Evolutionary conservation across 2,797 vertebrate species (phyloP).

Genomic region (Brachyrhaphis roseni): DNA sequence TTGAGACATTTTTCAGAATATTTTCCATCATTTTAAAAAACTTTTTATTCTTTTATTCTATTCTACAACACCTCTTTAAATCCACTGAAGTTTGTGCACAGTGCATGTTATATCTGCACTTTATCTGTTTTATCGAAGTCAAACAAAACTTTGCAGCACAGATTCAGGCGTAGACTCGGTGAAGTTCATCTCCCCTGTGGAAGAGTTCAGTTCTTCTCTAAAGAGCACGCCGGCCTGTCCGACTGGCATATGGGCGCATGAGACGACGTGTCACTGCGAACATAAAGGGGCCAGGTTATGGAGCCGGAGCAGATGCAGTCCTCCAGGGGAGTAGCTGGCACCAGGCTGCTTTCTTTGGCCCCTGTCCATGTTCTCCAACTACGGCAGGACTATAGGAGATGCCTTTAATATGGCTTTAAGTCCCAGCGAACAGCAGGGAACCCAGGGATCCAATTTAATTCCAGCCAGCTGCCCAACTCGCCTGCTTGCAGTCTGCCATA

Average conservation of each 20-base stretch:
- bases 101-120: not conserved
- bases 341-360: conserved; percentile 78
- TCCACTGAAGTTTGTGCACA: not conserved
- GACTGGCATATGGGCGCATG: conserved; percentile 54
- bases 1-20: not conserved
- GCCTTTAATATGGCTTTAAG: conserved; percentile 82
- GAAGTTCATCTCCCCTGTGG: conserved; percentile 46
- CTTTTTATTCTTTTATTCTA: not conserved
- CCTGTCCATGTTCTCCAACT: conserved; percentile 76
- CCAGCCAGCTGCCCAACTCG: conserved; percentile 79
- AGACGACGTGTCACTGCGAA: conserved; percentile 62
- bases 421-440: conserved; percentile 77
- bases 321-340: conserved; percentile 79
- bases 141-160: conserved; percentile 40
- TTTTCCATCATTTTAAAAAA: not conserved
- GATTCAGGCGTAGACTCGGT: conserved; percentile 50
- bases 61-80: not conserved
- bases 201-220: conserved; percentile 29
- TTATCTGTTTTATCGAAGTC: conserved; percentile 14
- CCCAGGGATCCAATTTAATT: conserved; percentile 81
- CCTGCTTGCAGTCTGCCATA: conserved; percentile 68
- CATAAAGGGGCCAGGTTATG: conserved; percentile 58
- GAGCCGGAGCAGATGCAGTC: conserved; percentile 76
- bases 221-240: conserved; percentile 40
- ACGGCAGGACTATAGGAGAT: conserved; percentile 76